Base-by-base conservation (phyloP, 1,140 invertebrate species). In the Fopius arisanus region DNA sequence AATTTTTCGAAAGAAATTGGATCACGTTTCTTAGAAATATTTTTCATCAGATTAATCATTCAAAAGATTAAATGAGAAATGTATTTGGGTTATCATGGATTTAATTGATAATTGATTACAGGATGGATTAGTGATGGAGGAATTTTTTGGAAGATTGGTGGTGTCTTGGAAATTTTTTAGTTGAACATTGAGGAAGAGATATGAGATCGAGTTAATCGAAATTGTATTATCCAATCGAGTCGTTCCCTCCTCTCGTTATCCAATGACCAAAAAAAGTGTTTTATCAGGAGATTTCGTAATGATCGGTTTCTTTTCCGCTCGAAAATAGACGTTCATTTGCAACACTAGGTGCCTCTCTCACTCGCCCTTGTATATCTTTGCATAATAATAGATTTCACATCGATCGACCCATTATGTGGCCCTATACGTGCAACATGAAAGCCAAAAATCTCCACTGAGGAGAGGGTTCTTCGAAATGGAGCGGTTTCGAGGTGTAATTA, bases 351-450 rank as follows among this genome's bases (percentile, higher is more conserved):
- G 28, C 62, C 70, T 72, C 70, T 62, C 63, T 67, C 59, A 21
- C 43, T 59, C 69, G 63, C 70, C 54, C 54, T 67, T 40, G 70
- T 72, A 72, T 72, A 72, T 72, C 63, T 72, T 72, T 72, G 70
- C 70, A 72, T 72, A 72, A 72, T 72, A 72, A 72, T 72, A 72
- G 70, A 72, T 72, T 54, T 62, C 62, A 37, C 63, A 72, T 72
- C 70, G 70, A 72, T 72, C 70, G 70, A 72, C 70, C 70, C 65
- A 72, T 72, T 72, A 72, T 68, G 23, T 68, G 40, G 59, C 70
- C 63, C 63, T 37, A 72, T 21, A 66, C 26, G 23, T 59, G 12
- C 10, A 31, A 72, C 14, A 48, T 43, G 33, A 51, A 26, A 51
- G 26, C 28, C 41, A 5, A 48, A n/a, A 40, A 28, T 29, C n/a